A percentile compares a stretch with the other conserved stretches of the same genome.
Evolutionary conservation across 2,113 vertebrate species (phyloP).

Genomic region (Festucalex cinctus): DNA sequence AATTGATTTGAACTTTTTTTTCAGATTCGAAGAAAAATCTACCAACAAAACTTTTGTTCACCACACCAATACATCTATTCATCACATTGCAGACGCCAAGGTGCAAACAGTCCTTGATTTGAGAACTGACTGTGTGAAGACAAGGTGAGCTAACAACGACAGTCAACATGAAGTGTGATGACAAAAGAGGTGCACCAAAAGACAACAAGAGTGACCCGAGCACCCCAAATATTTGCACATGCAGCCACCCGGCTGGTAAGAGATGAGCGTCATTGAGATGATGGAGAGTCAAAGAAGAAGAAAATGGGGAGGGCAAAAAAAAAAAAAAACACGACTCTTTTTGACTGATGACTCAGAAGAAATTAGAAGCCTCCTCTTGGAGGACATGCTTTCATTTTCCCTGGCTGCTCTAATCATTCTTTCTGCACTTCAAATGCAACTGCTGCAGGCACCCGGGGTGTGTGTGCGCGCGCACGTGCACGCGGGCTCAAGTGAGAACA

Average conservation of each 20-base stretch:
- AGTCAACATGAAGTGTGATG: not conserved
- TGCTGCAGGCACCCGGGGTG: constrained; percentile 33
- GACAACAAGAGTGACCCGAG: not conserved
- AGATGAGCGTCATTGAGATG: constrained; percentile 14
- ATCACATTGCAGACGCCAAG: too few relatives aligned
- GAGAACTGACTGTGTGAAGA: too few relatives aligned
- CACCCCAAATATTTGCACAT: not conserved
- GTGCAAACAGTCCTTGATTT: too few relatives aligned
- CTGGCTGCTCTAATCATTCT: constrained; percentile 21
- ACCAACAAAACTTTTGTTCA: too few relatives aligned
- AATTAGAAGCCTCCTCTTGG: constrained; percentile 41
- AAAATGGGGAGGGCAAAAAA: not conserved
- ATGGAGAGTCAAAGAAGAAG: constrained; percentile 11
- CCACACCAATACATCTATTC: too few relatives aligned
- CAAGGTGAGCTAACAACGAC: not conserved
- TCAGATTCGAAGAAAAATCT: too few relatives aligned
- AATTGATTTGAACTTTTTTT: too few relatives aligned
- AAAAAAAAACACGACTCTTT: constrained; percentile 13
- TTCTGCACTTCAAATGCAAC: constrained; percentile 20
- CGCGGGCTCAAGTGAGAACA: constrained; percentile 12
- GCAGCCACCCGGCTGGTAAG: not conserved
- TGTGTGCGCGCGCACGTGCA: too few relatives aligned
- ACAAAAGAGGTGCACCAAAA: constrained; percentile 5
- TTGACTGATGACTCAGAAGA: not conserved
- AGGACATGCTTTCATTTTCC: constrained; percentile 50